These are phyloP conservation scores for Pseudomyrmex concolor DNA, from an alignment of 1,140 invertebrate species.

Conservation along the genomic window DNA sequence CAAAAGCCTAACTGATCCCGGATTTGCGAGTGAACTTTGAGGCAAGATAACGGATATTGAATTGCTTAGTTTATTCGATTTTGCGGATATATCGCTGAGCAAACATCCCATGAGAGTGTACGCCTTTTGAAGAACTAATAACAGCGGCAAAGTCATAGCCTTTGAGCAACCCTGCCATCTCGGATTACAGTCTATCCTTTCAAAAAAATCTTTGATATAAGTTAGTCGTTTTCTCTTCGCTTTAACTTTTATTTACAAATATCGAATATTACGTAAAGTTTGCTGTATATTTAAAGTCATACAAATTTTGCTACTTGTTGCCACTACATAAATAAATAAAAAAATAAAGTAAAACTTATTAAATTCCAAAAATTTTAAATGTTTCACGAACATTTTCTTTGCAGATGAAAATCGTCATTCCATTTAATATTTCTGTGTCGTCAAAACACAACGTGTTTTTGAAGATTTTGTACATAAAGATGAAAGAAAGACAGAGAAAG, in stretches of 20 bases:
- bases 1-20: slow-evolving; percentile 36
- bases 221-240: neutral
- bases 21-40: slow-evolving; percentile 49
- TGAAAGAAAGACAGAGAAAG: no score
- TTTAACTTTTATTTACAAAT: neutral
- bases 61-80: slow-evolving; percentile 64
- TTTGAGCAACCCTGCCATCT: slow-evolving; percentile 42
- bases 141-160: slow-evolving; percentile 33
- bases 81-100: slow-evolving; percentile 47
- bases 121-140: slow-evolving; percentile 46
- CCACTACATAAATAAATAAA: neutral
- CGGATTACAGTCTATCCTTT: slow-evolving; percentile 17
- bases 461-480: no score
- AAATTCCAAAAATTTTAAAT: neutral
- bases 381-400: neutral
- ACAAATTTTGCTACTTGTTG: no score
- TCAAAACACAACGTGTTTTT: neutral
- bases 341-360: neutral
- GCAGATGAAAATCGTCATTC: neutral
- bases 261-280: neutral
- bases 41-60: slow-evolving; percentile 55
- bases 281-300: no score
- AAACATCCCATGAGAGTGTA: slow-evolving; percentile 46
- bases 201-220: slow-evolving; percentile 23
- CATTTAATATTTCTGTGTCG: no score